Percentiles rank a stretch among this genome's conserved stretches.
phyloP scores from a whole-genome alignment of 2,797 vertebrate genomes.

The Uromys caudimaculatus region DNA sequence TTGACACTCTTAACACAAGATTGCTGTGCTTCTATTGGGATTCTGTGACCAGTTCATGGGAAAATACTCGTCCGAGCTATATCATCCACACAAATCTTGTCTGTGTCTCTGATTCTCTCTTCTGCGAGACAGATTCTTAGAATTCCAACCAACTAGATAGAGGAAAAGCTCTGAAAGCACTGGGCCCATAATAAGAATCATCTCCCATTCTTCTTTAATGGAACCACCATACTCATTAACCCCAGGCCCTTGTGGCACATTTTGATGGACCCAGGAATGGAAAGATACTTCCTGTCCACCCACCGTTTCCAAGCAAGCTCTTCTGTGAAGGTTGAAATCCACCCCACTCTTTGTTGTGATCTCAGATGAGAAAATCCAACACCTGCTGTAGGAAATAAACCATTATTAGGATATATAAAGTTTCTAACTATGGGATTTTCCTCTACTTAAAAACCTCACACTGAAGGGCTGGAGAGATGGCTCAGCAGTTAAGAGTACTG shows the following conservation, averaged over 20 bases:
- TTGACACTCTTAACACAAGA: background rate
- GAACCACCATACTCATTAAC: background rate
- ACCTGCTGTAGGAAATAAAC: background rate
- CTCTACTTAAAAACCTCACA: background rate
- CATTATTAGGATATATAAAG: background rate
- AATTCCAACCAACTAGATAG: background rate
- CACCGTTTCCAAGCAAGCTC: background rate
- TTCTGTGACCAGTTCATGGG: background rate
- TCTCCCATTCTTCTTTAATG: background rate
- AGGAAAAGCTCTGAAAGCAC: background rate
- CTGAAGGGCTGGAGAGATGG: background rate
- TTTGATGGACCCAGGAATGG: background rate
- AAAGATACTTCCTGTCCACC: background rate
- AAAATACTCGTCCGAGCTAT: background rate
- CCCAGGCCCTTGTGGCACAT: background rate
- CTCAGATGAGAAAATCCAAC: background rate
- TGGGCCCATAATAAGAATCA: background rate
- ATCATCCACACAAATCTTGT: background rate
- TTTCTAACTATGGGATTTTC: background rate
- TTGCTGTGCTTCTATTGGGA: background rate
- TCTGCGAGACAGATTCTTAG: background rate
- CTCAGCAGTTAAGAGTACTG: no score
- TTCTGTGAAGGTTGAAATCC: background rate
- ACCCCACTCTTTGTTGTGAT: background rate
- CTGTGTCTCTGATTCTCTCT: conserved; percentile 25